Conservation (phyloP, 2,797 vertebrate species). For the Darevskia nairensis region DNA sequence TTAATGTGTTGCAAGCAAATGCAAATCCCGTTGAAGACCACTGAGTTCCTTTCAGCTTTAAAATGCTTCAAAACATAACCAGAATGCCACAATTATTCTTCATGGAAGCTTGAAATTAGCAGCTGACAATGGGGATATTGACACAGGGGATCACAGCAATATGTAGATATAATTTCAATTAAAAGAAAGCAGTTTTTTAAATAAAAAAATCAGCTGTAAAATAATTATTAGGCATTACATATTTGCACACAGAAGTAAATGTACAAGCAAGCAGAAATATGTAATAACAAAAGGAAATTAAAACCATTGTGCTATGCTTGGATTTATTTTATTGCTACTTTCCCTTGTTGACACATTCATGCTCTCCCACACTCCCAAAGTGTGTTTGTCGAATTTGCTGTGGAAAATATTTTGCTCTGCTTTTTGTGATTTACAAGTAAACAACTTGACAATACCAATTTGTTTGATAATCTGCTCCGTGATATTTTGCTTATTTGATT, state of each 20-base stretch:
- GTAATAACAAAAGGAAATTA: conserved; percentile 12
- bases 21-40: background rate
- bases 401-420: background rate
- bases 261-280: conserved; percentile 14
- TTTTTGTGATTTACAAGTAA: conserved; percentile 11
- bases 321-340: background rate
- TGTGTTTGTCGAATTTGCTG: background rate
- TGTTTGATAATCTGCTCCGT: background rate
- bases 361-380: background rate
- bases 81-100: conserved; percentile 35
- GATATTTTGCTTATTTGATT: conserved; percentile 10
- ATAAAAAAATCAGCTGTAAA: conserved; percentile 1
- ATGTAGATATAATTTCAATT: conserved; percentile 39
- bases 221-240: background rate
- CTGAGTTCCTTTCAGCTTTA: conserved; percentile 37
- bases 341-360: background rate
- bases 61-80: conserved; percentile 3
- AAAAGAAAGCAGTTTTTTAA: background rate
- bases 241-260: background rate
- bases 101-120: conserved; percentile 37
- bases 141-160: conserved; percentile 31
- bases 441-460: conserved; percentile 6
- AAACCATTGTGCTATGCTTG: background rate
- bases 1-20: background rate
- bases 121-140: conserved; percentile 25